Conservation (phyloP, 1,140 invertebrate genomes). For the Drosophila azteca region DNA sequence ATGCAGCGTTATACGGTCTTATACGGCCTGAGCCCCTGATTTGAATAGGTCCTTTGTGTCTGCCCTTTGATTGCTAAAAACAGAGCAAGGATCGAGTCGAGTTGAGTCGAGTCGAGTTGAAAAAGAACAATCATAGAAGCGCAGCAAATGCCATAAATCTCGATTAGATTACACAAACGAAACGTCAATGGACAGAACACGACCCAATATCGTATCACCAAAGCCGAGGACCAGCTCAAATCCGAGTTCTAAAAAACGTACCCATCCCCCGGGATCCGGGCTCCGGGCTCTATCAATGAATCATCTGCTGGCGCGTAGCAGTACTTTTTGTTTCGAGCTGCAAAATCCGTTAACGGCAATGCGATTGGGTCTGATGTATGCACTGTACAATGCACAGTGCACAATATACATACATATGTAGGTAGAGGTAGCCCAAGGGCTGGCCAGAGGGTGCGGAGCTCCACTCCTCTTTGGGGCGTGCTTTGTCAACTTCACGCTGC, state of each 20-base stretch:
- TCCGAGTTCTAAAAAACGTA: conserved; percentile 49
- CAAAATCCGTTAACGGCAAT: conserved; percentile 56
- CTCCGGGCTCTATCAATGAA: conserved; percentile 55
- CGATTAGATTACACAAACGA: conserved; percentile 80
- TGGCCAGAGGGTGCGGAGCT: background rate
- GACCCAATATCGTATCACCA: conserved; percentile 59
- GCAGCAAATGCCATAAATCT: conserved; percentile 71
- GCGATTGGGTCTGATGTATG: conserved; percentile 43
- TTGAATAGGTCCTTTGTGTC: background rate
- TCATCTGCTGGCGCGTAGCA: conserved; percentile 27
- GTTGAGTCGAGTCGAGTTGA: background rate
- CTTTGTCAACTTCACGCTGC: conserved; percentile 48
- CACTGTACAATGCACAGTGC: conserved; percentile 26
- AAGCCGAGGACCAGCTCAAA: conserved; percentile 12
- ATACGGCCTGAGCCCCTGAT: no score
- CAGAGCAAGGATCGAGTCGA: background rate
- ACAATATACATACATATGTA: no score
- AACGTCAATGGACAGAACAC: conserved; percentile 43
- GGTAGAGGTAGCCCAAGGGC: background rate
- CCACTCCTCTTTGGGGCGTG: conserved; percentile 2
- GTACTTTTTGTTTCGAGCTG: conserved; percentile 35
- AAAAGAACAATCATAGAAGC: conserved; percentile 52
- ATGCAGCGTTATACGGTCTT: background rate
- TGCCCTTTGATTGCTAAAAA: conserved; percentile 36
- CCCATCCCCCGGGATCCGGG: background rate